A percentile compares a stretch with the other conserved stretches of the same genome.
Conservation (phyloP, 2,797 vertebrate genomes). For the Muraenolepis orangiensis region DNA sequence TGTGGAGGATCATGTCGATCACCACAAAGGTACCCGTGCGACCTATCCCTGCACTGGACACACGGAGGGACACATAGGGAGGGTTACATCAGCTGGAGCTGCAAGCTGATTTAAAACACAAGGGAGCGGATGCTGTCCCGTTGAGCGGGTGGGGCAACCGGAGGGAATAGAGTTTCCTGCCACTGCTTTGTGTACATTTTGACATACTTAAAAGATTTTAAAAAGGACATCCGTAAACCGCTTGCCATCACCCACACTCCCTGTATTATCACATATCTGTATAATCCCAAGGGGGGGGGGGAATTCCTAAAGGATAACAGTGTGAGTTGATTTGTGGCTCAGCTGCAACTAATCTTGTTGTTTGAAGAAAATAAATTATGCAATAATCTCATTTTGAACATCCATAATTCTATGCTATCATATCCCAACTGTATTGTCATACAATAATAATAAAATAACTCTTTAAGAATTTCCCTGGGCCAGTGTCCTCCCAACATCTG, state of each 20-base stretch:
- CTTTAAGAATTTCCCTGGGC: not conserved
- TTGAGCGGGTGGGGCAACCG: not conserved
- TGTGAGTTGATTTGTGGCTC: conserved; percentile 41
- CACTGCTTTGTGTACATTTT: not conserved
- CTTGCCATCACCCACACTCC: conserved; percentile 1
- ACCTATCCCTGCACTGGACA: conserved; percentile 91
- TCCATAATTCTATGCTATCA: not conserved
- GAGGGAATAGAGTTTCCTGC: not conserved
- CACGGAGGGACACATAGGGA: not conserved
- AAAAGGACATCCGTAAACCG: not conserved
- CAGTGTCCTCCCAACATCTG: not conserved
- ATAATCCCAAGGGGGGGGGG: conserved; percentile 29
- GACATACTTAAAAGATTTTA: not conserved
- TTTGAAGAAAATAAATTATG: conserved; percentile 29
- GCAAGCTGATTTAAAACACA: no score
- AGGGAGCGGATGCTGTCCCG: not conserved
- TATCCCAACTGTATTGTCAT: not conserved
- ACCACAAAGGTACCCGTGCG: conserved; percentile 95
- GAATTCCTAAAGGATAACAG: conserved; percentile 60
- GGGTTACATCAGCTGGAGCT: not conserved
- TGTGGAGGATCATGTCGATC: conserved; percentile 93
- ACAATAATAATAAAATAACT: not conserved
- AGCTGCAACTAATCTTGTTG: conserved; percentile 33
- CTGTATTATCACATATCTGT: no score
- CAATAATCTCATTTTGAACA: conserved; percentile 34